A percentile compares a stretch with the other conserved stretches of the same genome.
phyloP scores from a whole-genome alignment of 2,888 invertebrate species.

The Diarsia brunnea region DNA sequence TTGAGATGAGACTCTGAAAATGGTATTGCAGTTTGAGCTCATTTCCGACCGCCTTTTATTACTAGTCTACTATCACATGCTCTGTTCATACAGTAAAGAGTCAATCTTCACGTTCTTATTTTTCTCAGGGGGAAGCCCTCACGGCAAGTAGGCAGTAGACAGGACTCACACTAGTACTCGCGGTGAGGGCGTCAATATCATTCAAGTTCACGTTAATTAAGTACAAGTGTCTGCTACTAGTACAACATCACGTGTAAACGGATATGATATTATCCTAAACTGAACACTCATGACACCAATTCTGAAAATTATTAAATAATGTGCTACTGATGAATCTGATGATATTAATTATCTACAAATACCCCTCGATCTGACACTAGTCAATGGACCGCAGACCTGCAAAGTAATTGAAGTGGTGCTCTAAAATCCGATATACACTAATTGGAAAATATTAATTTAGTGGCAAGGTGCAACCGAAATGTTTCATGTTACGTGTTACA shows the following conservation, averaged over 20 bases:
- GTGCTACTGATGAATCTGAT: not conserved
- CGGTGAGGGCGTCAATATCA: constrained; percentile 42
- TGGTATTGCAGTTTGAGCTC: not conserved
- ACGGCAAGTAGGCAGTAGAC: constrained; percentile 38
- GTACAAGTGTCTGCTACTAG: constrained; percentile 15
- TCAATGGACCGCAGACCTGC: constrained; percentile 8
- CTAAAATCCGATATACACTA: constrained; percentile 29
- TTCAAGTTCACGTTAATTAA: constrained; percentile 27
- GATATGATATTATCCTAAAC: not conserved
- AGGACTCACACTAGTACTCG: constrained; percentile 25
- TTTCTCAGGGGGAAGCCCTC: constrained; percentile 20
- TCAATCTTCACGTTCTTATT: constrained; percentile 30
- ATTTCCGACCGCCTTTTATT: not conserved
- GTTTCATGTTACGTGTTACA: constrained; percentile 28
- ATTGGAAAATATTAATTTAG: constrained; percentile 44
- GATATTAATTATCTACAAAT: constrained; percentile 4
- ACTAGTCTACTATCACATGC: not conserved
- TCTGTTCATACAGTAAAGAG: constrained; percentile 4
- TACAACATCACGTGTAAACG: not conserved
- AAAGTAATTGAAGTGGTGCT: constrained; percentile 21
- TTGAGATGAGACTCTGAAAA: too few relatives aligned
- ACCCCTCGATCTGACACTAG: not conserved
- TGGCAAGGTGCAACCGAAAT: constrained; percentile 39
- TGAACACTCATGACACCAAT: not conserved
- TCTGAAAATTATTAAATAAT: not conserved